Evolutionary conservation across 2,888 invertebrate species (phyloP).

Genomic region (Macrophya annulata): DNA sequence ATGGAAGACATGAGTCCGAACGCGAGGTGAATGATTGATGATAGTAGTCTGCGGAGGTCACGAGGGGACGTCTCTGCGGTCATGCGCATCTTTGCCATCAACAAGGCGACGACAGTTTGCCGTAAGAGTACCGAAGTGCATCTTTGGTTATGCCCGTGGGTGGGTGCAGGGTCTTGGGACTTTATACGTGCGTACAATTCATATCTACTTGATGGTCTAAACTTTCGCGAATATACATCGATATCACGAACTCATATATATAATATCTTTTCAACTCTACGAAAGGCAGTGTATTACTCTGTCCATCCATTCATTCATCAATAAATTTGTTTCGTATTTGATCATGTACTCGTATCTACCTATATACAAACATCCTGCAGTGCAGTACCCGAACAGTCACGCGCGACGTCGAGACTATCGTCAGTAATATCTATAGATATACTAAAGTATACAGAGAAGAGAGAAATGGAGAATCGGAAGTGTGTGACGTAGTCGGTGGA

Average conservation of each 20-base stretch:
- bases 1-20: background rate
- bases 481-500: constrained; percentile 64
- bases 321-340: constrained; percentile 1
- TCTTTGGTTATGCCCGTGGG: background rate
- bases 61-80: constrained; percentile 44
- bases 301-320: background rate
- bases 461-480: constrained; percentile 60
- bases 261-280: background rate
- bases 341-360: background rate
- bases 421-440: background rate
- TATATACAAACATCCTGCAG: background rate
- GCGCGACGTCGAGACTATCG: background rate
- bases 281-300: background rate
- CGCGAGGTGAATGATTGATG: constrained; percentile 44
- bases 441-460: constrained; percentile 48
- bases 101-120: background rate
- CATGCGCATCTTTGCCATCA: constrained; percentile 36
- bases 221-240: too few relatives aligned
- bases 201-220: background rate
- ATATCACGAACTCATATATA: too few relatives aligned
- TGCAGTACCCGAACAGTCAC: background rate
- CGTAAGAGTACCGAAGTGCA: constrained; percentile 9
- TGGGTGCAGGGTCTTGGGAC: background rate
- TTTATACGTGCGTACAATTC: background rate
- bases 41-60: background rate